Percentiles rank a stretch among this genome's conserved stretches.
phyloP scores from a whole-genome alignment of 2,888 invertebrate species.

The Acrobeloides nanus region DNA sequence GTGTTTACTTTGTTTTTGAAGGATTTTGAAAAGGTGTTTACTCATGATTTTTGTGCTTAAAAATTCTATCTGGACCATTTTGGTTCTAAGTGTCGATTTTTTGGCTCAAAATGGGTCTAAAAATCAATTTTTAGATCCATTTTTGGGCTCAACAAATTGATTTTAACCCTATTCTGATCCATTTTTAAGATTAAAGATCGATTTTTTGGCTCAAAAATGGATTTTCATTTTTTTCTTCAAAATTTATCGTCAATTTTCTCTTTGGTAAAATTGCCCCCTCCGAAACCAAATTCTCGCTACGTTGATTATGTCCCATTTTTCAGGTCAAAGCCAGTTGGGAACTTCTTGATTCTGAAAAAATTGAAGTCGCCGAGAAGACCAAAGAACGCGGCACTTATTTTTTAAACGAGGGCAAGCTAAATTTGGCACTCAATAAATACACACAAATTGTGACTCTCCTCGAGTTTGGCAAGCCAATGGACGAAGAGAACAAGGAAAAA shows the following conservation, averaged over 20 bases:
- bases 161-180: too few relatives aligned
- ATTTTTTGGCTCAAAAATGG: too few relatives aligned
- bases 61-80: conserved; percentile 1
- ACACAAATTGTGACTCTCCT: conserved; percentile 68
- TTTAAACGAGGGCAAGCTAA: conserved; percentile 67
- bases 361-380: conserved; percentile 72
- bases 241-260: conserved; percentile 5
- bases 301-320: too few relatives aligned
- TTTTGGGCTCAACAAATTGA: too few relatives aligned
- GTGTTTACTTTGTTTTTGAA: conserved; percentile 75
- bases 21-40: conserved; percentile 70
- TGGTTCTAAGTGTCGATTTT: too few relatives aligned
- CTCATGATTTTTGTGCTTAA: neutral
- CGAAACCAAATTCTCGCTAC: conserved; percentile 1
- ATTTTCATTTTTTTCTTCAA: too few relatives aligned
- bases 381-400: conserved; percentile 86
- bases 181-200: too few relatives aligned
- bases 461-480: conserved; percentile 51
- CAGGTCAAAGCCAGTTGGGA: conserved; percentile 74
- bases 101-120: too few relatives aligned
- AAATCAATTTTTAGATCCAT: too few relatives aligned
- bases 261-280: too few relatives aligned
- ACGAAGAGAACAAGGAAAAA: conserved; percentile 30
- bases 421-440: conserved; percentile 77
- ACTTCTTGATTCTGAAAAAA: conserved; percentile 69